Percentiles rank a stretch among this genome's conserved stretches.
Evolutionary conservation across 2,888 invertebrate species (phyloP).

Genomic region (Didymodactylos carnosus): DNA sequence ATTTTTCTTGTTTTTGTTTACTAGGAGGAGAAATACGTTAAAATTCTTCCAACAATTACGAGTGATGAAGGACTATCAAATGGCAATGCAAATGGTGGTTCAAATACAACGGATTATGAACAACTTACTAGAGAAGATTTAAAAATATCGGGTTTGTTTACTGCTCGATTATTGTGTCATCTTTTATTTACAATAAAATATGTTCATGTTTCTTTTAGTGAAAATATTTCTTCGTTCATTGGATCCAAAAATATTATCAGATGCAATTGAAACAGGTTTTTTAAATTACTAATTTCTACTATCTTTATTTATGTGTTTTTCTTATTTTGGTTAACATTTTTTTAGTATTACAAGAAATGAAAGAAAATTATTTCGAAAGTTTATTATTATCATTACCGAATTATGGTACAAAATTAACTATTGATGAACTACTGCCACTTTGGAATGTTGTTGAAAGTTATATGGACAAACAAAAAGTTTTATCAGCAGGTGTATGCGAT

Average conservation of each 20-base stretch:
- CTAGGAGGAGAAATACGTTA: neutral
- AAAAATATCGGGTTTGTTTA: neutral
- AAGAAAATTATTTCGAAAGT: conserved; percentile 55
- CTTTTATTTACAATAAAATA: neutral
- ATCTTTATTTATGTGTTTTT: conserved; percentile 16
- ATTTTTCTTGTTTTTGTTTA: too few relatives aligned
- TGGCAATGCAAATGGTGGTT: conserved; percentile 22
- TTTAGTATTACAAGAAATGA: conserved; percentile 51
- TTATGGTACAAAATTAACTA: conserved; percentile 20
- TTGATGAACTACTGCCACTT: conserved; percentile 50
- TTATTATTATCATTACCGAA: conserved; percentile 52
- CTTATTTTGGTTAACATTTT: conserved; percentile 19
- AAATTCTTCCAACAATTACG: neutral
- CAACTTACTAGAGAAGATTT: neutral
- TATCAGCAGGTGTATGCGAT: conserved; percentile 65
- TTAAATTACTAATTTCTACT: too few relatives aligned
- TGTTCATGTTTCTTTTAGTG: conserved; percentile 33
- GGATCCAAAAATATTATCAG: conserved; percentile 45
- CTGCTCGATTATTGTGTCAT: neutral
- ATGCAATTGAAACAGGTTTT: conserved; percentile 55
- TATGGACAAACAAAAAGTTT: conserved; percentile 45
- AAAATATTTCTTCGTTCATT: conserved; percentile 65
- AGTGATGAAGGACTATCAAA: conserved; percentile 18
- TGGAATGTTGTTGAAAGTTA: conserved; percentile 59
- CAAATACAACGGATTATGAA: neutral